Evolutionary conservation across 2,113 vertebrate genomes (phyloP), one percentile per base, ranked within the genome.

Genomic region (Ornithorhynchus anatinus): DNA sequence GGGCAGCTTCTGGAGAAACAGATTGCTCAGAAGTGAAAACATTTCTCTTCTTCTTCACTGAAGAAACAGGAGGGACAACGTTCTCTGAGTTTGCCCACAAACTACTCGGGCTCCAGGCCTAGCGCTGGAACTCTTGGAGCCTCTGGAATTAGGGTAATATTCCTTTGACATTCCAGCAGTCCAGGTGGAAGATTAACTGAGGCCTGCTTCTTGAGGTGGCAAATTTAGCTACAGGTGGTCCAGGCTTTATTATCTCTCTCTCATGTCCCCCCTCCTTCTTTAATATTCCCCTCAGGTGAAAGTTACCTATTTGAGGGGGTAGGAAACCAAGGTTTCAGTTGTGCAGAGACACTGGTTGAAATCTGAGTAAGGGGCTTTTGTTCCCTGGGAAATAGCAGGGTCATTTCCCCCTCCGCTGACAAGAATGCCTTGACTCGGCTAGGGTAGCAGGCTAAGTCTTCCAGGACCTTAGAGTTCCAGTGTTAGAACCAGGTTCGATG

Each of bases 1-100:
- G 29, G 39, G 43, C 59, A 69, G 77, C 48, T 54, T 68, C 62
- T 75, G 44, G 58, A 62, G 71, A 39, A 69, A 20, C 22, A 13
- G 1, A 1, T 20, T 51, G 56, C 54, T 61, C 42, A 25, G 42
- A 48, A 23, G 33, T 22, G 22, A 58, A 32, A 51, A n/a, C 32
- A 6, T 54, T 2, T 17, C 12, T 36, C 22, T 14, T 51, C n/a
- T 29, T 66, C 75, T 3, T 4, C 19, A 27, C 11, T 17, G 29
- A 52, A 29, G 58, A 17, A 37, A 47, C 19, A 12, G 6, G 7
- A 20, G 27, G 40, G 38, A 11, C 23, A 54, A 13, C 27, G 32
- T 40, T 47, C 38, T 7, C 3, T 1, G 0, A 37, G 7, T 27
- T 79, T 56, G 32, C 17, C 48, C 56, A 48, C 5, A 68, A 35